Evolutionary conservation across 2,113 vertebrate species (phyloP), one percentile per base, ranked within the genome.

Genomic region (Pangasianodon gigas): DNA sequence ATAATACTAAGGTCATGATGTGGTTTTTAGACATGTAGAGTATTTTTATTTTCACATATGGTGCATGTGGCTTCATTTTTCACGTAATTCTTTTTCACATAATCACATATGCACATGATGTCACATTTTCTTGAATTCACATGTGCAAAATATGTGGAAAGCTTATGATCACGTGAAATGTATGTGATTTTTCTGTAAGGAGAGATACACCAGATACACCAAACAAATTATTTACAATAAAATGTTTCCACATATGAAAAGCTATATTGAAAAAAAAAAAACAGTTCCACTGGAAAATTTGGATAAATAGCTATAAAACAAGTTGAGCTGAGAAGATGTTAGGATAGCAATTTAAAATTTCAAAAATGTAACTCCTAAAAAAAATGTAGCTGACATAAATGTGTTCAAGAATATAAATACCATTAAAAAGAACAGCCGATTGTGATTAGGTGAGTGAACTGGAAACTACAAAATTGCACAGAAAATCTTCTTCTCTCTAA

Each of bases 401-500:
- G 24, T 84, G 14, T 75, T n/a, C 13, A 56, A 56, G 26, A 14
- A 85, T 2, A 51, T 86, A 71, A 86, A 85, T 58, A 48, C 62
- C 26, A 88, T 74, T 65, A 69, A 58, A 91, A 88, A 13, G 46
- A 6, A 71, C 32, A 83, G 2, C 8, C 44, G 37, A 71, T 29
- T 87, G 10, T 65, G 29, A 4, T 84, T 21, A 32, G 60, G 54
- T 13, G 52, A 60, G 29, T 60, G n/a, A 58, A 44, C 24, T 6
- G 10, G 29, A 62, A 71, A 11, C 95, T 95, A 98, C 69, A 98
- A 93, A 85, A 98, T 95, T 21, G 93, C 91, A 91, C 97, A 98
- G 86, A 98, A 97, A 18, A 98, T 93, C 79, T 96, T 97, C 92
- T 97, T 97, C 93, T 97, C 96, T 87, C 96, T 93, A 86, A 98